Evolutionary conservation across 2,888 invertebrate species (phyloP).

Genomic region (Eutolmus rufibarbis): DNA sequence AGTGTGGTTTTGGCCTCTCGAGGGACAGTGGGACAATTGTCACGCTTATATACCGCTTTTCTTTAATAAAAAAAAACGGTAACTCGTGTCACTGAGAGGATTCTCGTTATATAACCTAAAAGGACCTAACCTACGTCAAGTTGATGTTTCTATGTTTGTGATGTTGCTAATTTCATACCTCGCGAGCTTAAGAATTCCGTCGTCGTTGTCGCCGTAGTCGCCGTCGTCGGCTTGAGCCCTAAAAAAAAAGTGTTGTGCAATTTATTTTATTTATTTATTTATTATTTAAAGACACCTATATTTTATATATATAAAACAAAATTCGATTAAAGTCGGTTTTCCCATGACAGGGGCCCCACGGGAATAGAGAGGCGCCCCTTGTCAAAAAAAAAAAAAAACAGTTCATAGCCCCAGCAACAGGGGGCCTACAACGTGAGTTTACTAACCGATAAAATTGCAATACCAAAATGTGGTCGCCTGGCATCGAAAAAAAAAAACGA

Average conservation of each 20-base stretch:
- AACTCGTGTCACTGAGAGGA: not conserved
- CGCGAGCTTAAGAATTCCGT: not conserved
- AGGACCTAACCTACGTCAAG: constrained; percentile 25
- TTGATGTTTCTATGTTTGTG: not conserved
- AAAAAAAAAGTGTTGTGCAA: not conserved
- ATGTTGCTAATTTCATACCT: not conserved
- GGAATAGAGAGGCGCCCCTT: not conserved
- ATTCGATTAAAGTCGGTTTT: not conserved
- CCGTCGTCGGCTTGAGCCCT: not conserved
- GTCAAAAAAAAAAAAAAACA: not conserved
- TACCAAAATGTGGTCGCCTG: not conserved
- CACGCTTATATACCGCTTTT: not conserved
- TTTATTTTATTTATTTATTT: not conserved
- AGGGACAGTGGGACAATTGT: not conserved
- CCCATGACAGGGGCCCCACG: not conserved
- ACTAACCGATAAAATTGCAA: not conserved
- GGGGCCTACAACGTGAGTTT: not conserved
- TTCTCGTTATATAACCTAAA: not conserved
- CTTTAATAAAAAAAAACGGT: not conserved
- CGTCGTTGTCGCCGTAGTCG: not conserved
- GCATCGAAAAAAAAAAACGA: not conserved
- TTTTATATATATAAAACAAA: not conserved
- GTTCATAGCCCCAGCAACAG: not conserved
- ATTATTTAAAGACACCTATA: not conserved
- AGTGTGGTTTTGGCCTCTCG: not conserved